Conservation (phyloP, 2,888 invertebrate genomes). For the Epicampocera succincta region DNA sequence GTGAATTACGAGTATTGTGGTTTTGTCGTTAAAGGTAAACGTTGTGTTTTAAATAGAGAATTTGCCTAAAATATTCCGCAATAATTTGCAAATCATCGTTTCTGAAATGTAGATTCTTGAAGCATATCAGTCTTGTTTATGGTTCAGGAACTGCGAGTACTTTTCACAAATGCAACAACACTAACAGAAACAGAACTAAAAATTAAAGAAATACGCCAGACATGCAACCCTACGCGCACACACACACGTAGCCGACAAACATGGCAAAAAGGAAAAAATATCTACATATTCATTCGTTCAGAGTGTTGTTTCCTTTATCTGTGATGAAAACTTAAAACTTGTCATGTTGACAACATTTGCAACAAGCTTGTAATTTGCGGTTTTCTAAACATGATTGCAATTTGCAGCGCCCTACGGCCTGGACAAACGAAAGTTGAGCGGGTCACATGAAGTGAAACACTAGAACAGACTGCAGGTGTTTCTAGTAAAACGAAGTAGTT, state of each 20-base stretch:
- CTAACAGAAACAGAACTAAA: not conserved
- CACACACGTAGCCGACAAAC: not conserved
- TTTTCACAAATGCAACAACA: conserved; percentile 29
- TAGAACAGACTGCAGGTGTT: not conserved
- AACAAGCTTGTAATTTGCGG: conserved; percentile 69
- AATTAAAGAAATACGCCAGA: not conserved
- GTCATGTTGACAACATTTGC: conserved; percentile 64
- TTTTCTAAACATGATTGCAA: conserved; percentile 63
- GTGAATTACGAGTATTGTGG: conserved; percentile 67
- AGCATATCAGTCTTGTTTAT: conserved; percentile 64
- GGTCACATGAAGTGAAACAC: not conserved
- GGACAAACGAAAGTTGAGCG: not conserved
- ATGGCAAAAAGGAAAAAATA: not conserved
- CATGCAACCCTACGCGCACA: conserved; percentile 13
- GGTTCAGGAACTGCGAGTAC: conserved; percentile 55
- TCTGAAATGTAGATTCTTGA: conserved; percentile 17
- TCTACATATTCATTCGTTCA: too few species aligned
- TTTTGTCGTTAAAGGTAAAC: conserved; percentile 63
- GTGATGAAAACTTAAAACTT: conserved; percentile 38
- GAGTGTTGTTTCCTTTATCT: conserved; percentile 17
- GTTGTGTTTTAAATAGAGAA: conserved; percentile 48
- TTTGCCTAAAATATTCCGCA: not conserved
- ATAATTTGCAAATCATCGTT: conserved; percentile 9
- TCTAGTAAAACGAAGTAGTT: too few species aligned
- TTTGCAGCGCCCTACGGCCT: conserved; percentile 22